These are phyloP conservation scores for Craniophora ligustri DNA, from an alignment of 2,888 invertebrate genomes.

Conservation along the genomic window DNA sequence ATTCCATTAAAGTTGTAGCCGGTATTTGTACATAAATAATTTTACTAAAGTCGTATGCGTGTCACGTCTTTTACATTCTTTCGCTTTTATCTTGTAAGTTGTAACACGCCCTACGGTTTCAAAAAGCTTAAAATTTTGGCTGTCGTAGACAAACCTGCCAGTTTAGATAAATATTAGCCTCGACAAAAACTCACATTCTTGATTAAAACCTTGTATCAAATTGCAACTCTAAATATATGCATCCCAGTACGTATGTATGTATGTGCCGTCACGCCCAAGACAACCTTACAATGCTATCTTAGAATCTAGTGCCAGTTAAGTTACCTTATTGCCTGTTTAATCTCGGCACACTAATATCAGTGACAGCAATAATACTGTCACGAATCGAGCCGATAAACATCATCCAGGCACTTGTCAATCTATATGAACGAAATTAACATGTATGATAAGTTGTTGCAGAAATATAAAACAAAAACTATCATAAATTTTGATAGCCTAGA, in stretches of 20 bases:
- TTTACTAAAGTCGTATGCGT: no score
- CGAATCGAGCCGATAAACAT: slow-evolving; percentile 41
- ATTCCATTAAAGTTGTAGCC: no score
- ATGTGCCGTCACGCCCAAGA: slow-evolving; percentile 37
- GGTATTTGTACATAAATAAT: no score
- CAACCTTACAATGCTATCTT: slow-evolving; percentile 49
- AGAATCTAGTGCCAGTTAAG: slow-evolving; percentile 35
- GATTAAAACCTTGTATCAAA: slow-evolving; percentile 28
- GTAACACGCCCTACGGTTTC: neutral
- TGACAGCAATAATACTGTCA: slow-evolving; percentile 44
- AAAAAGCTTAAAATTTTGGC: no score
- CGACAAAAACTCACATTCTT: neutral
- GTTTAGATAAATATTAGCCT: neutral
- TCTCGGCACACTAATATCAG: slow-evolving; percentile 34
- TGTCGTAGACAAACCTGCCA: no score
- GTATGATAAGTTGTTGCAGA: neutral
- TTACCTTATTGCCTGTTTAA: slow-evolving; percentile 43
- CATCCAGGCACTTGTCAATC: slow-evolving; percentile 8
- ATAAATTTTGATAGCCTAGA: no score
- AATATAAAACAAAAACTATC: no score
- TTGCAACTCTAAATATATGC: slow-evolving; percentile 29
- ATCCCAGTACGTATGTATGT: slow-evolving; percentile 32
- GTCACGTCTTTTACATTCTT: no score
- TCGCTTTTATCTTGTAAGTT: neutral
- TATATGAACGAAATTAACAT: neutral